These are phyloP conservation scores for Dryoscopus gambensis DNA, from an alignment of 2,113 vertebrate species.

Conservation along the genomic window DNA sequence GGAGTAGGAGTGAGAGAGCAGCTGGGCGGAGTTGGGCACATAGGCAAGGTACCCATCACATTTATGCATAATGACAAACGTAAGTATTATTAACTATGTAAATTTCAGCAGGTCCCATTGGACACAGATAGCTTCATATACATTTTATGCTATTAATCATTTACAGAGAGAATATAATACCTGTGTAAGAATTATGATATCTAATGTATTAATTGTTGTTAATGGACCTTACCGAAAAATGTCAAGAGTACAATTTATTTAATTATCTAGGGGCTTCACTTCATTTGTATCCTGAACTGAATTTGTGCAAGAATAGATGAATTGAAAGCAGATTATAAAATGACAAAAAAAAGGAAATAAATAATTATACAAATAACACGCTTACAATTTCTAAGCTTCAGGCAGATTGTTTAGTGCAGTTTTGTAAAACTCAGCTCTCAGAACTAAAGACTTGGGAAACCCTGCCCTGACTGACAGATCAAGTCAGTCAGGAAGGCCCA, in stretches of 20 bases:
- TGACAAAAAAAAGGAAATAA: not conserved
- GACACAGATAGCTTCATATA: not conserved
- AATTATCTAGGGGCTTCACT: not conserved
- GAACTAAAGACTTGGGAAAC: not conserved
- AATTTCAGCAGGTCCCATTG: not conserved
- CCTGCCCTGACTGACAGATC: not conserved
- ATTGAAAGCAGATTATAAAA: not conserved
- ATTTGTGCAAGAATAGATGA: not conserved
- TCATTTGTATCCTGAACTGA: not conserved
- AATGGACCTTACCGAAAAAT: not conserved
- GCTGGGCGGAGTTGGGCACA: not conserved
- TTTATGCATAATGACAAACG: not conserved
- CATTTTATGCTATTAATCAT: not conserved
- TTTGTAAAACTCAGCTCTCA: not conserved
- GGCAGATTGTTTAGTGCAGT: not conserved
- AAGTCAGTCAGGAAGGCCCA: not conserved
- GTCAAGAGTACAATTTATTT: not conserved
- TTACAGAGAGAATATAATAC: not conserved
- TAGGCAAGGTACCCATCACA: not conserved
- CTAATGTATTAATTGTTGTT: not conserved
- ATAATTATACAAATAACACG: not conserved
- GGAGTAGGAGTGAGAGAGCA: not conserved
- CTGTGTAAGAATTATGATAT: not conserved
- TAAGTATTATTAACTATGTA: not conserved
- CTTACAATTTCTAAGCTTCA: not conserved